phyloP scores from a whole-genome alignment of 2,888 invertebrate species.

The Caenorhabditis sp. region DNA sequence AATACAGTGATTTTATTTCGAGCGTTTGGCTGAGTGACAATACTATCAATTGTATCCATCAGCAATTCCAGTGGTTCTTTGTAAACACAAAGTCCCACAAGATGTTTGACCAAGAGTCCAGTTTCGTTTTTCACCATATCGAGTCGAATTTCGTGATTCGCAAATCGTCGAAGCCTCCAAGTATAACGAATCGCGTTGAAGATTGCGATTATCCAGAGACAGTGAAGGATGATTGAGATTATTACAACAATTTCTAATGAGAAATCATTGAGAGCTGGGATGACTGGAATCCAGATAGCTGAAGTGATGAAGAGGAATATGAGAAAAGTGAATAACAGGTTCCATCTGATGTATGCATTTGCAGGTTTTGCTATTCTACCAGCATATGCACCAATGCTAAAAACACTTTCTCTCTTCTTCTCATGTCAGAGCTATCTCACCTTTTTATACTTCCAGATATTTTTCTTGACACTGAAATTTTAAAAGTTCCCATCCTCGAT shows the following conservation, averaged over 20 bases:
- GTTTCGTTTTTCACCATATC: constrained; percentile 49
- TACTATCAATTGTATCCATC: constrained; percentile 60
- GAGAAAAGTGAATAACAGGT: constrained; percentile 62
- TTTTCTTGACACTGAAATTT: constrained; percentile 34
- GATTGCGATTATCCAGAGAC: constrained; percentile 58
- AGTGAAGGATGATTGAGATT: constrained; percentile 52
- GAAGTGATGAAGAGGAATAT: constrained; percentile 60
- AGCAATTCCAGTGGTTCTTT: constrained; percentile 61
- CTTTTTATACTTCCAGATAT: constrained; percentile 43
- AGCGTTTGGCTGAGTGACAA: constrained; percentile 56
- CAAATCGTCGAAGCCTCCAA: constrained; percentile 48
- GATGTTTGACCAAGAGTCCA: constrained; percentile 46
- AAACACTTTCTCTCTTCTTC: too few species aligned
- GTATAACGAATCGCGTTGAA: constrained; percentile 59
- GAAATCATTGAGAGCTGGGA: constrained; percentile 54
- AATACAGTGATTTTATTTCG: constrained; percentile 55
- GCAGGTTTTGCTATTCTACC: constrained; percentile 62
- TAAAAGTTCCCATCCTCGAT: constrained; percentile 37
- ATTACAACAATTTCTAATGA: constrained; percentile 61
- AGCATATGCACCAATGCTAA: constrained; percentile 47
- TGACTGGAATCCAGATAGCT: constrained; percentile 62
- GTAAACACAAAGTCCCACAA: constrained; percentile 57
- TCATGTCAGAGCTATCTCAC: constrained; percentile 15
- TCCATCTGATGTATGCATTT: constrained; percentile 62
- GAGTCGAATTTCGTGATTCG: constrained; percentile 51